phyloP scores from a whole-genome alignment of 2,888 invertebrate species.

The Papilio protenor region DNA sequence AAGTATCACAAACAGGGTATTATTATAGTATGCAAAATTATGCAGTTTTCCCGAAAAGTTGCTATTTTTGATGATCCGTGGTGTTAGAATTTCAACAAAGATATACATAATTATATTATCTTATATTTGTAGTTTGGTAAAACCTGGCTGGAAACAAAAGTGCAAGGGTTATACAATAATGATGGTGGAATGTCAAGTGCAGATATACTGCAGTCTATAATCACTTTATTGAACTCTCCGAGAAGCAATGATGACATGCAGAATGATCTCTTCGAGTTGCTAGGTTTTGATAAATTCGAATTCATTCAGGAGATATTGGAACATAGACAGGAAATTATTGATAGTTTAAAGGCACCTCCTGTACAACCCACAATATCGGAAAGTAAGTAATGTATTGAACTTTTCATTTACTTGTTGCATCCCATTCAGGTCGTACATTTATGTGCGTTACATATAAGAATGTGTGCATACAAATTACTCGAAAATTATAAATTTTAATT shows the following conservation, averaged over 20 bases:
- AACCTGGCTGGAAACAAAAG: constrained; percentile 81
- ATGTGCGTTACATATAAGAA: too few species aligned
- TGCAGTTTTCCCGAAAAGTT: too few species aligned
- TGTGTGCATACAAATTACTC: too few species aligned
- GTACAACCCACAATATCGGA: constrained; percentile 68
- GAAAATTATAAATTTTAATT: too few species aligned
- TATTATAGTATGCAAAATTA: too few species aligned
- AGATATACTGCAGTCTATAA: constrained; percentile 85
- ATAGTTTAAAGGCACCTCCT: constrained; percentile 64
- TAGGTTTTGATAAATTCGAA: constrained; percentile 94
- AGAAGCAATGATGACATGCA: constrained; percentile 88
- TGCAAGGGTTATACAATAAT: constrained; percentile 78
- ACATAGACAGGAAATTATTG: constrained; percentile 84
- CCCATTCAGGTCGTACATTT: too few species aligned
- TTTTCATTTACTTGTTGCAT: not conserved
- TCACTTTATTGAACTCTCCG: constrained; percentile 85
- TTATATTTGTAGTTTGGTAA: constrained; percentile 79
- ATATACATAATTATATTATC: not conserved
- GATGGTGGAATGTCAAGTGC: constrained; percentile 80
- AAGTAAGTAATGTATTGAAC: constrained; percentile 58
- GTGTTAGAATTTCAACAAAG: too few species aligned
- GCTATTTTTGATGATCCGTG: too few species aligned
- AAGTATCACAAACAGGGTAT: too few species aligned
- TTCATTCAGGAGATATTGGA: constrained; percentile 87
- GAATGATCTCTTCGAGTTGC: constrained; percentile 93